Percentiles rank a stretch among this genome's conserved stretches.
These are phyloP conservation scores for Psylliodes chrysocephalus DNA, from an alignment of 2,888 invertebrate species.

Conservation along the genomic window DNA sequence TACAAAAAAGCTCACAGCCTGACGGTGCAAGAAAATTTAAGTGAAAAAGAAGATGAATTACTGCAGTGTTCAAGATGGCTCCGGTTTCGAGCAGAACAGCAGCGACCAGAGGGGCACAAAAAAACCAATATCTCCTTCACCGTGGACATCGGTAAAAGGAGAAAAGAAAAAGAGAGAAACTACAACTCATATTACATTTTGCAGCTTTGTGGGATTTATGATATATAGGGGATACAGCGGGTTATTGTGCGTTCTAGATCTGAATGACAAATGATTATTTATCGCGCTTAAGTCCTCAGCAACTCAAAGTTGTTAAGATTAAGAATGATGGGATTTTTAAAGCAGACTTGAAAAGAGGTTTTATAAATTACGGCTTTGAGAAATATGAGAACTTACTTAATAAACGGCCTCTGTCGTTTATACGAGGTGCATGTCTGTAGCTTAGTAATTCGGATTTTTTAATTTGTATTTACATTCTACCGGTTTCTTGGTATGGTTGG, in stretches of 20 bases:
- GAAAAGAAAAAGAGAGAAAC: slow-evolving; percentile 51
- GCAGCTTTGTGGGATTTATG: slow-evolving; percentile 60
- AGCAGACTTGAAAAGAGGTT: slow-evolving; percentile 34
- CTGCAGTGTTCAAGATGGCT: slow-evolving; percentile 61
- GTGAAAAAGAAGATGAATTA: slow-evolving; percentile 60
- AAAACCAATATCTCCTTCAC: slow-evolving; percentile 60
- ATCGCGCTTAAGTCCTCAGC: slow-evolving; percentile 51
- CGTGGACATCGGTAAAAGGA: slow-evolving; percentile 56
- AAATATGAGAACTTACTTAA: slow-evolving; percentile 42
- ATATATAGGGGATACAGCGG: slow-evolving; percentile 56
- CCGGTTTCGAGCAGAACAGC: slow-evolving; percentile 52
- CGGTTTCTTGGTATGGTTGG: slow-evolving; percentile 13
- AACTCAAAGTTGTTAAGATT: slow-evolving; percentile 46
- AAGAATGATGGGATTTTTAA: slow-evolving; percentile 43
- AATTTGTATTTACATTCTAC: slow-evolving; percentile 18
- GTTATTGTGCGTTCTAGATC: slow-evolving; percentile 58
- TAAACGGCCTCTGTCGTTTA: slow-evolving; percentile 22
- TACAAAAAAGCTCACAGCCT: slow-evolving; percentile 46
- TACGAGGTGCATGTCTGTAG: slow-evolving; percentile 14
- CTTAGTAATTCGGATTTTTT: slow-evolving; percentile 14
- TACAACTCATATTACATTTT: slow-evolving; percentile 63
- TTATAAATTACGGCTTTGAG: slow-evolving; percentile 31
- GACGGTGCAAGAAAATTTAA: slow-evolving; percentile 58
- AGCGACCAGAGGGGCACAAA: slow-evolving; percentile 56
- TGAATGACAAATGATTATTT: slow-evolving; percentile 59